phyloP scores from a whole-genome alignment of 2,888 invertebrate species.

The Sinohyriopsis cumingii region DNA sequence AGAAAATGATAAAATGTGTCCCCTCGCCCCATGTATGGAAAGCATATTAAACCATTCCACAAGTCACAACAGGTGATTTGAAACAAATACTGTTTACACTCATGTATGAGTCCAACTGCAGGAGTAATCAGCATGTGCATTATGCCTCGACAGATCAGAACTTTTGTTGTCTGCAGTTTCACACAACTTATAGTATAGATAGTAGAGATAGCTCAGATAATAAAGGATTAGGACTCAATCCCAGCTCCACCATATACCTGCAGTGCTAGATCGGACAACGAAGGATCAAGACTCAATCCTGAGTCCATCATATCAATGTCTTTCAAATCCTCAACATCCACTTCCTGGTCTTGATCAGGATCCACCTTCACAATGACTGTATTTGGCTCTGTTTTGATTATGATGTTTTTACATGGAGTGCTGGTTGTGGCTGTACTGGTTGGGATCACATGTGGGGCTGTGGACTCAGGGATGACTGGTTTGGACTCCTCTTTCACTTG shows the following conservation, averaged over 20 bases:
- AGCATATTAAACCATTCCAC: too few relatives aligned
- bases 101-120: too few relatives aligned
- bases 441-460: conserved; percentile 12
- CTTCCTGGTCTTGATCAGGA: conserved; percentile 20
- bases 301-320: conserved; percentile 13
- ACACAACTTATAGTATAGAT: not conserved
- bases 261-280: conserved; percentile 52
- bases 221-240: conserved; percentile 15
- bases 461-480: conserved; percentile 21
- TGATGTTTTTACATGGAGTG: not conserved
- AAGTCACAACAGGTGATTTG: too few relatives aligned
- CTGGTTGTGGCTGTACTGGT: not conserved
- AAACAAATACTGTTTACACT: too few relatives aligned
- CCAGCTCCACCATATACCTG: conserved; percentile 47
- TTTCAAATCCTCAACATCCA: conserved; percentile 20
- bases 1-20: too few relatives aligned
- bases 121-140: too few relatives aligned
- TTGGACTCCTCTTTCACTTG: conserved; percentile 21
- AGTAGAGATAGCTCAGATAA: too few relatives aligned
- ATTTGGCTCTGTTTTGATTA: not conserved
- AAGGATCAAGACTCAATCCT: conserved; percentile 47
- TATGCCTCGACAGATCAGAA: too few relatives aligned
- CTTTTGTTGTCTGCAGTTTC: too few relatives aligned
- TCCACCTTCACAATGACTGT: conserved; percentile 27
- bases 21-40: too few relatives aligned